Base-by-base conservation (phyloP, 2,888 invertebrate genomes). In the Apodemia mormo region DNA sequence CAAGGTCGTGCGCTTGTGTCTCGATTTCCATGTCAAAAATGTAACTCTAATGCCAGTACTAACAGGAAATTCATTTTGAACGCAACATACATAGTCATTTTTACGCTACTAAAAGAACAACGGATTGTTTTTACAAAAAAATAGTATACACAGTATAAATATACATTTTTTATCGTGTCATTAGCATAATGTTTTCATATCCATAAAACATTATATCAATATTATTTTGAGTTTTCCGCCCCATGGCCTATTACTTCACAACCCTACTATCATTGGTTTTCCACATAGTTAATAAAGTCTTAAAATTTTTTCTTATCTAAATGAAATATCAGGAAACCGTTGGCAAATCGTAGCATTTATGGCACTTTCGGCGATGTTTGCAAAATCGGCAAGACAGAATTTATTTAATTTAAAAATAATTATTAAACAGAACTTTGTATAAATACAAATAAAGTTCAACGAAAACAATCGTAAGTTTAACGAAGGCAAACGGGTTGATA, bases 1-100 rank as follows among this genome's bases (percentile, higher is more conserved):
- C 90, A 86, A 90, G 90, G 90, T 80, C 89, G 78, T 74, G 77
- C 78, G 75, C 82, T 83, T 86, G 86, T 84, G 84, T 85, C 82
- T 61, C 49, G 49, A 52, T 52, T 52, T 52, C 52, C 52, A 52
- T 52, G 52, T 52, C 52, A 52, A 14, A n/a, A 14, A 52, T 52
- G 3, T 45, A 45, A 45, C 45, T n/a, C 6, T 52, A 14, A 52
- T n/a, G 14, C 6, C n/a, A n/a, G n/a, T n/a, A n/a, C 2, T n/a
- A 52, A 52, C 52, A 52, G 52, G 52, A 52, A 52, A 52, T 52
- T 52, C 14, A 52, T 12, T 52, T 9, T 45, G 14, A 45, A 52
- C 5, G n/a, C n/a, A n/a, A 7, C n/a, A 52, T 12, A 4, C n/a
- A n/a, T 2, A 52, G 52, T n/a, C 52, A 52, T 52, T 14, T n/a